Conservation (phyloP, 2,113 vertebrate genomes). For the Seriola aureovittata region DNA sequence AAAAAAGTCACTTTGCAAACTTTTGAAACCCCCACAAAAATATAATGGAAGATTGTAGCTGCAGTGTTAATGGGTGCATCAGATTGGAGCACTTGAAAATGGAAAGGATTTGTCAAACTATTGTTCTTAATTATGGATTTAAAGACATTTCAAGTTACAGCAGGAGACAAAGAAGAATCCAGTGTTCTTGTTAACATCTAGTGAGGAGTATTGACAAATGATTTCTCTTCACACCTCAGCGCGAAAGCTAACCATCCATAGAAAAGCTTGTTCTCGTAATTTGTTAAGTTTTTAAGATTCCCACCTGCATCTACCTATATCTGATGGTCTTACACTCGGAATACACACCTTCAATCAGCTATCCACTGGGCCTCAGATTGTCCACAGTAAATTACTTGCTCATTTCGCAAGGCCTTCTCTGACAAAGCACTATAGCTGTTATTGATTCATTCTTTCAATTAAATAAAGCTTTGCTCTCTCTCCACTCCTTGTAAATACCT, state of each 20-base stretch:
- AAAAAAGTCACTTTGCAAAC: conserved; percentile 24
- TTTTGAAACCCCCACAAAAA: conserved; percentile 35
- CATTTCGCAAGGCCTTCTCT: conserved; percentile 83
- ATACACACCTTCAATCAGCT: conserved; percentile 68
- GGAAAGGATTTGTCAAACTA: conserved; percentile 5
- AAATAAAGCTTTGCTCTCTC: conserved; percentile 86
- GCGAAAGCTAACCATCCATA: conserved; percentile 7
- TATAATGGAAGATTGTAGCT: not conserved
- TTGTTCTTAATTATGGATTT: conserved; percentile 38
- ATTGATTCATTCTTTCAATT: conserved; percentile 89
- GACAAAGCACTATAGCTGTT: conserved; percentile 82
- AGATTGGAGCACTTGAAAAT: conserved; percentile 14
- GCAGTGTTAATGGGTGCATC: not conserved
- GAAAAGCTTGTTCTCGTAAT: conserved; percentile 40
- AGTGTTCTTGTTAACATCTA: conserved; percentile 15
- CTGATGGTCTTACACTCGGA: conserved; percentile 47
- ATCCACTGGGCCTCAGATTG: conserved; percentile 65
- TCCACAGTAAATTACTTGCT: conserved; percentile 84
- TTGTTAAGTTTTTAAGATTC: conserved; percentile 44
- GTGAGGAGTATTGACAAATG: not conserved
- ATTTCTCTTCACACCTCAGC: not conserved
- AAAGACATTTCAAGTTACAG: conserved; percentile 12
- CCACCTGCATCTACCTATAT: conserved; percentile 43
- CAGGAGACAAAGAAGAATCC: conserved; percentile 11
- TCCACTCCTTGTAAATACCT: conserved; percentile 84